Conservation (phyloP, 2,113 vertebrate genomes). For the Misgurnus mizolepis region DNA sequence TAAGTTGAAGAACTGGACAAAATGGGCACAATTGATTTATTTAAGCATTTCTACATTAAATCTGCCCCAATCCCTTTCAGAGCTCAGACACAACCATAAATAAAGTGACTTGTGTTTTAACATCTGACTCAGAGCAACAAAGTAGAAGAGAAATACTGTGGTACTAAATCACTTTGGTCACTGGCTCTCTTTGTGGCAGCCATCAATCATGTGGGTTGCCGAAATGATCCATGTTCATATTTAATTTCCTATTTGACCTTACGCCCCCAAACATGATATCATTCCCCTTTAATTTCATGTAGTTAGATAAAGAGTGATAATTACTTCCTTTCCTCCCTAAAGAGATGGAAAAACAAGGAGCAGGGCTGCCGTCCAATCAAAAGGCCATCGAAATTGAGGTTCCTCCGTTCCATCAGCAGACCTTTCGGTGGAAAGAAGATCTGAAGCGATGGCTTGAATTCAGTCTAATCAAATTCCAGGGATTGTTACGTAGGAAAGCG, state of each 20-base stretch:
- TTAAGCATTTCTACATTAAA: slow-evolving; percentile 19
- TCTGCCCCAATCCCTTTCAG: slow-evolving; percentile 5
- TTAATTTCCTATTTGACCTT: slow-evolving; percentile 35
- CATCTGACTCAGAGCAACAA: slow-evolving; percentile 7
- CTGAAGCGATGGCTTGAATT: slow-evolving; percentile 3
- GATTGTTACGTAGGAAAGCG: slow-evolving; percentile 6
- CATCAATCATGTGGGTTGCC: slow-evolving; percentile 2
- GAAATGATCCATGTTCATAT: slow-evolving; percentile 6
- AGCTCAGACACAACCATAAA: slow-evolving; percentile 22
- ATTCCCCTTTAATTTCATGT: slow-evolving; percentile 38
- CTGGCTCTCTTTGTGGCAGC: not conserved
- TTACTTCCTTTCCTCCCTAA: slow-evolving; percentile 39
- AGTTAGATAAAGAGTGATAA: slow-evolving; percentile 32
- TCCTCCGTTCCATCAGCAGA: slow-evolving; percentile 13
- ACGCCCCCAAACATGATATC: slow-evolving; percentile 18
- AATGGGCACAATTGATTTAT: slow-evolving; percentile 26
- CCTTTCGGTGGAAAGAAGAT: slow-evolving; percentile 12
- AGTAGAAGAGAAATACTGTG: not conserved
- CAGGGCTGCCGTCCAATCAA: slow-evolving; percentile 15
- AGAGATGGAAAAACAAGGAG: slow-evolving; percentile 2
- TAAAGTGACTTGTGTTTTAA: slow-evolving; percentile 19
- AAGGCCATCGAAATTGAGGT: slow-evolving; percentile 2
- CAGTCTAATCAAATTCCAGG: slow-evolving; percentile 44
- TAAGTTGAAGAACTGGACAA: not conserved
- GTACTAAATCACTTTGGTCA: not conserved